Evolutionary conservation across 2,113 vertebrate genomes (phyloP).

Genomic region (Mobula birostris): DNA sequence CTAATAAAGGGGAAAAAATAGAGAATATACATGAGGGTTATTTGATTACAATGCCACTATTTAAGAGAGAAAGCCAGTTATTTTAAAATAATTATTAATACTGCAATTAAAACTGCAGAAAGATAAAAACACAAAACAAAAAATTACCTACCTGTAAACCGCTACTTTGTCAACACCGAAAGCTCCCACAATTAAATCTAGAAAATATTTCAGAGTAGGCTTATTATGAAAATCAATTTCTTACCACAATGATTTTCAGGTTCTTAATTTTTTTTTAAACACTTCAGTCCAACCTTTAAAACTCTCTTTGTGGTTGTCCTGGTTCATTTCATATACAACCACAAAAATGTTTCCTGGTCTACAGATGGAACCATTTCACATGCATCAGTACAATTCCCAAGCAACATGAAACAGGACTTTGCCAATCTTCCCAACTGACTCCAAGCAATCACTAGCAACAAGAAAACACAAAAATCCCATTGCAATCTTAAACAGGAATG

Average conservation of each 20-base stretch:
- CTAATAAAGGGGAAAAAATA: not conserved
- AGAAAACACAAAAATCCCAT: not conserved
- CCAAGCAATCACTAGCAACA: not conserved
- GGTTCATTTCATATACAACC: not conserved
- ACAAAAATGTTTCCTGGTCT: not conserved
- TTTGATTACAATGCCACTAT: not conserved
- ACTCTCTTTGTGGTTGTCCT: not conserved
- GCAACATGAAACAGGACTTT: not conserved
- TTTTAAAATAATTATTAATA: not conserved
- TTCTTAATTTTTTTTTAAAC: not conserved
- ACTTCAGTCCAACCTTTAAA: not conserved
- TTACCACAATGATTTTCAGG: not conserved
- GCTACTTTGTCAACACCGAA: constrained; percentile 89
- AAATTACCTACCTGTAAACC: constrained; percentile 74
- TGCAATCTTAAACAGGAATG: not conserved
- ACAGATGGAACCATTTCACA: not conserved
- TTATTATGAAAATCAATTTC: not conserved
- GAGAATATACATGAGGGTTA: not conserved
- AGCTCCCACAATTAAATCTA: constrained; percentile 88
- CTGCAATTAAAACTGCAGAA: not conserved
- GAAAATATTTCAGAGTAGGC: constrained; percentile 33
- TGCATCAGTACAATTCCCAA: not conserved
- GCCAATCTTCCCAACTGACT: not conserved
- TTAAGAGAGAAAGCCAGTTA: not conserved
- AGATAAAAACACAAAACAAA: not conserved